A percentile compares a stretch with the other conserved stretches of the same genome.
Conservation (phyloP, 2,888 invertebrate genomes). For the Amitus sp. region DNA sequence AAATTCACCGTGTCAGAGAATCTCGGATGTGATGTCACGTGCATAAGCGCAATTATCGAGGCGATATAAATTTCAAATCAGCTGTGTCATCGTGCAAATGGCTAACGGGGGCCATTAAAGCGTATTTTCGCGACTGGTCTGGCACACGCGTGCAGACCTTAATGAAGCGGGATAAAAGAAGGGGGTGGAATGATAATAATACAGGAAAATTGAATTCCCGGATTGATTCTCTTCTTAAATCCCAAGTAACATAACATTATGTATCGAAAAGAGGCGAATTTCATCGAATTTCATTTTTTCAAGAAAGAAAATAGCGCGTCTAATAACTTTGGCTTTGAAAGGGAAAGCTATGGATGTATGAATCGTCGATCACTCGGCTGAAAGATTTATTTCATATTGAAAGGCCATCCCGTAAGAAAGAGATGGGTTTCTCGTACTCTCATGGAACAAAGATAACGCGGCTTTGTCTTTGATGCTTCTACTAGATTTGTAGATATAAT, state of each 20-base stretch:
- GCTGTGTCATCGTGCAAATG: conserved; percentile 42
- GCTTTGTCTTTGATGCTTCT: conserved; percentile 40
- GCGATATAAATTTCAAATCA: conserved; percentile 51
- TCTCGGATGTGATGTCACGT: conserved; percentile 40
- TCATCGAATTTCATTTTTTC: conserved; percentile 3
- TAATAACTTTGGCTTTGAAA: background rate
- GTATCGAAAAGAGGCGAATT: conserved; percentile 21
- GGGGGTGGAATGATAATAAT: conserved; percentile 39
- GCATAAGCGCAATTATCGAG: conserved; percentile 46
- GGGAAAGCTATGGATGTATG: background rate
- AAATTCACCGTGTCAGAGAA: conserved; percentile 40
- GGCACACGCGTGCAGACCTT: conserved; percentile 20
- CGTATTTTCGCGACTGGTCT: conserved; percentile 29
- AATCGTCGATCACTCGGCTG: background rate
- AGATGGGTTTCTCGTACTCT: conserved; percentile 25
- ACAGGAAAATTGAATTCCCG: conserved; percentile 51
- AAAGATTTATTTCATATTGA: conserved; percentile 15
- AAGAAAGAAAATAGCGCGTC: background rate
- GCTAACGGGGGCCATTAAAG: conserved; percentile 33
- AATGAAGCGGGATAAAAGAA: background rate
- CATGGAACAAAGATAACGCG: conserved; percentile 30
- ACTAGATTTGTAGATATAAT: conserved; percentile 38
- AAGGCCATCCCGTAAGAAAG: conserved; percentile 26
- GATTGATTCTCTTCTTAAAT: conserved; percentile 45
- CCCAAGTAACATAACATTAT: no score